A percentile compares a stretch with the other conserved stretches of the same genome.
Conservation (phyloP, 2,888 invertebrate species). For the Portevinia maculata region DNA sequence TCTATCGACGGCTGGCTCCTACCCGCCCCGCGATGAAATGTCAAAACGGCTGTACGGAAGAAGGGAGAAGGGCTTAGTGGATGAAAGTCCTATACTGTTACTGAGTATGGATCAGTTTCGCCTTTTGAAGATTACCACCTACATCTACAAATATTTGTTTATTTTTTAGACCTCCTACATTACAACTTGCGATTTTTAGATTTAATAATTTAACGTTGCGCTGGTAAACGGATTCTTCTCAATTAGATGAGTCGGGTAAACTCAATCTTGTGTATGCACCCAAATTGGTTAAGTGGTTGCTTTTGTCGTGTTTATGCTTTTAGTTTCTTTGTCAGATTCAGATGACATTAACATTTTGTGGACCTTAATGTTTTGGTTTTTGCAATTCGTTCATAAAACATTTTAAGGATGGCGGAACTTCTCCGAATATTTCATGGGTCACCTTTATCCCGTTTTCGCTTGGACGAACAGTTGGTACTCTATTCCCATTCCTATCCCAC, state of each 20-base stretch:
- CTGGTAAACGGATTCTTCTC: conserved; percentile 2
- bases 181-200: too few relatives aligned
- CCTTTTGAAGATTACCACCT: too few relatives aligned
- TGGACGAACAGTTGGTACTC: too few relatives aligned
- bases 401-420: background rate
- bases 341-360: background rate
- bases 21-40: too few relatives aligned
- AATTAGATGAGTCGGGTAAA: conserved; percentile 8
- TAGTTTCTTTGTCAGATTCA: background rate
- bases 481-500: too few relatives aligned
- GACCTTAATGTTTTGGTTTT: background rate
- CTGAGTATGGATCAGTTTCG: too few relatives aligned
- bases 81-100: too few relatives aligned
- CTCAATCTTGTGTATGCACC: background rate
- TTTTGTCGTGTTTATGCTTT: background rate
- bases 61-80: too few relatives aligned
- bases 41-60: too few relatives aligned
- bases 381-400: background rate
- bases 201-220: background rate
- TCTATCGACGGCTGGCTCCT: too few relatives aligned
- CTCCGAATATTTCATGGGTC: background rate
- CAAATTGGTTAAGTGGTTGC: conserved; percentile 8
- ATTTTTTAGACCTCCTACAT: too few relatives aligned
- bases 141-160: too few relatives aligned
- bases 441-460: background rate